These are phyloP conservation scores for Macrochelys suwanniensis DNA, from an alignment of 2,797 vertebrate genomes.

Conservation along the genomic window DNA sequence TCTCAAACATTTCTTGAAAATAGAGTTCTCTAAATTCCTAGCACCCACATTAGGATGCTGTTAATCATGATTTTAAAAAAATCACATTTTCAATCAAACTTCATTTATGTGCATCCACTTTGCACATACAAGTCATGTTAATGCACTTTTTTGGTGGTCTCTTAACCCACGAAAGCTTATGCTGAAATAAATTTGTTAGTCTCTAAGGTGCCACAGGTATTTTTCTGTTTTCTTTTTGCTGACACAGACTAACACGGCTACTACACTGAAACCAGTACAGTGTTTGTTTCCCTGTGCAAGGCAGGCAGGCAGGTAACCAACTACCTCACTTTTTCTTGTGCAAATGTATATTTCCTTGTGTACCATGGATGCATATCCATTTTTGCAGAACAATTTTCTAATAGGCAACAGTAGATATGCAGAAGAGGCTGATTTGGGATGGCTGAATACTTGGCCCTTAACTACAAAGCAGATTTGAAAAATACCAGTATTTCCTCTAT, in stretches of 20 bases:
- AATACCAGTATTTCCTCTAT: background rate
- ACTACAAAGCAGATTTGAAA: background rate
- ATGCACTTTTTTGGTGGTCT: accelerated
- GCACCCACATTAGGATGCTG: background rate
- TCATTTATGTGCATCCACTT: background rate
- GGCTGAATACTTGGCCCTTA: background rate
- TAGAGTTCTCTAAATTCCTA: background rate
- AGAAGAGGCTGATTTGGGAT: accelerated
- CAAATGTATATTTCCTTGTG: background rate
- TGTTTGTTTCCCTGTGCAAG: accelerated
- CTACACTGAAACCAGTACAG: background rate
- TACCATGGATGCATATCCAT: accelerated
- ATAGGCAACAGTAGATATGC: background rate
- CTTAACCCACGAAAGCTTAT: too few species aligned
- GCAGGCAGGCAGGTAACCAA: accelerated
- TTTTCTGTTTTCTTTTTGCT: too few species aligned
- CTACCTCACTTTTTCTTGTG: accelerated
- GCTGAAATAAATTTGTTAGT: too few species aligned
- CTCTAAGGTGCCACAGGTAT: too few species aligned
- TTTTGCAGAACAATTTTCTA: background rate
- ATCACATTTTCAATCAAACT: accelerated
- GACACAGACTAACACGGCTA: too few species aligned
- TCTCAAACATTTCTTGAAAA: background rate
- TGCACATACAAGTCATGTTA: background rate
- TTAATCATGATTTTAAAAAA: accelerated